A percentile compares a stretch with the other conserved stretches of the same genome.
These are phyloP conservation scores for Cheilosia vernalis DNA, from an alignment of 2,888 invertebrate species.

Conservation along the genomic window DNA sequence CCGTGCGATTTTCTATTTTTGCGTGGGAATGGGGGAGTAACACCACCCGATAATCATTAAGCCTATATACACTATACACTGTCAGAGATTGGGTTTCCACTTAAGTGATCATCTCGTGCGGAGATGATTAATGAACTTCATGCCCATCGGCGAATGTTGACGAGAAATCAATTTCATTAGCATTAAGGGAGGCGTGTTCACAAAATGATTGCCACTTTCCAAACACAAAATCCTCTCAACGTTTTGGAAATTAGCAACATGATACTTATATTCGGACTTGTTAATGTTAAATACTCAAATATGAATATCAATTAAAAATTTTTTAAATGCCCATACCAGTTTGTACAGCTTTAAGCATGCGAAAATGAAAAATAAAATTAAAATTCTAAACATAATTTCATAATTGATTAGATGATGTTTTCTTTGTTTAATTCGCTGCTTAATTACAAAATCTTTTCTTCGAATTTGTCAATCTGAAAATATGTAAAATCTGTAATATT, in stretches of 20 bases:
- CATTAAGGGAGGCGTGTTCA: neutral
- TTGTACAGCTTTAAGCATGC: neutral
- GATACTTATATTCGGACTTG: conserved; percentile 42
- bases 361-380: neutral
- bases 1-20: conserved; percentile 24
- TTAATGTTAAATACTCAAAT: neutral
- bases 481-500: conserved; percentile 4
- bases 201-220: conserved; percentile 1
- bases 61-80: conserved; percentile 21
- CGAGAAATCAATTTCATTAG: conserved; percentile 24
- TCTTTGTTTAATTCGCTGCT: conserved; percentile 24
- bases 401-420: conserved; percentile 49
- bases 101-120: conserved; percentile 40
- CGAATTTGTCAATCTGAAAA: conserved; percentile 46
- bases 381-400: conserved; percentile 18
- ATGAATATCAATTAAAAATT: conserved; percentile 24
- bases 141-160: neutral
- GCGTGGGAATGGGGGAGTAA: neutral
- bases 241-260: conserved; percentile 5
- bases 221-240: neutral
- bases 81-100: conserved; percentile 37
- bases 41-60: conserved; percentile 25
- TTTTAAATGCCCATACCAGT: neutral
- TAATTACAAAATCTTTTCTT: conserved; percentile 44
- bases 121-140: conserved; percentile 53